Conservation (phyloP, 2,888 invertebrate species). For the Drosophila hamatofila region DNA sequence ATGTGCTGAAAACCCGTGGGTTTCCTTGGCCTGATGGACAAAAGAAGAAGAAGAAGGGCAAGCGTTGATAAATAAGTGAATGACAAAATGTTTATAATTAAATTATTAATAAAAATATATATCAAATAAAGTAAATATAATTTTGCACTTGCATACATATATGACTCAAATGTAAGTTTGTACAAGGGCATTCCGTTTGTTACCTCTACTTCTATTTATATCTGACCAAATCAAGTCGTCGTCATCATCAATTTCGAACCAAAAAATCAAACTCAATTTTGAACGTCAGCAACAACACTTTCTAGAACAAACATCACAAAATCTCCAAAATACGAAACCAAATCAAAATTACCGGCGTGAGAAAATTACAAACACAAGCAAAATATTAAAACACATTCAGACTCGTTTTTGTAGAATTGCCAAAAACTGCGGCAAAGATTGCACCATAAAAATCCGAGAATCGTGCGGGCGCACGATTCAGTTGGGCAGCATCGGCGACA, state of each 20-base stretch:
- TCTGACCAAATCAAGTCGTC: constrained; percentile 46
- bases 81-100: not conserved
- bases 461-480: constrained; percentile 36
- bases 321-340: constrained; percentile 52
- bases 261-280: constrained; percentile 26
- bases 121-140: constrained; percentile 1
- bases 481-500: constrained; percentile 34
- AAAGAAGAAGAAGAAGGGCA: constrained; percentile 94
- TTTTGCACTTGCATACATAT: constrained; percentile 4
- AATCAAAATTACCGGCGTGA: constrained; percentile 48
- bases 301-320: constrained; percentile 56
- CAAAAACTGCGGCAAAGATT: constrained; percentile 32
- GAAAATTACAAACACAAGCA: constrained; percentile 32
- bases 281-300: constrained; percentile 47
- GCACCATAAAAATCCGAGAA: constrained; percentile 54
- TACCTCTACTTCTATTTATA: constrained; percentile 38
- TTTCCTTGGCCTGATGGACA: constrained; percentile 95
- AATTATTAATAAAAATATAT: not conserved
- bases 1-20: constrained; percentile 93
- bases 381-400: constrained; percentile 18
- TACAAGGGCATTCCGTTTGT: constrained; percentile 9
- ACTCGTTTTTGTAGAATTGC: constrained; percentile 42
- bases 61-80: constrained; percentile 77
- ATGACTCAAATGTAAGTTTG: not conserved
- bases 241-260: constrained; percentile 38